Base-by-base conservation (phyloP, 2,113 vertebrate species). In the Nansenia antarctica region DNA sequence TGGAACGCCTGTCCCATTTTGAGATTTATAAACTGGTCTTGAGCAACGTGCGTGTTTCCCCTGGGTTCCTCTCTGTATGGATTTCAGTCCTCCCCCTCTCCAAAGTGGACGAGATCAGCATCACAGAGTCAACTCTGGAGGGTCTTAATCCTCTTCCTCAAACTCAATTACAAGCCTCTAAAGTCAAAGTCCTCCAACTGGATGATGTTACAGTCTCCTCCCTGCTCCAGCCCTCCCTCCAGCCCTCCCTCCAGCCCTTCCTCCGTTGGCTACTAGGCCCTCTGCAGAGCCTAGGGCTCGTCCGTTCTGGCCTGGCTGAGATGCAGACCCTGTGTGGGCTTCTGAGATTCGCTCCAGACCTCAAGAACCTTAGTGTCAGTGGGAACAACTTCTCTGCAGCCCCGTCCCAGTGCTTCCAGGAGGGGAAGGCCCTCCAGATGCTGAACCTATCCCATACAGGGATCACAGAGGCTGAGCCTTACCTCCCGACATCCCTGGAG, bases 281-380 rank as follows among this genome's bases (percentile, higher is more conserved):
- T 3, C 67, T 76, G 18, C n/a, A 45, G 30, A 62, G 32, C 27
- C 9, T 71, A 3, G 4, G 8, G 20, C 27, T 66, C 11, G 26
- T 60, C 7, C 5, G 9, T 31, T 65, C 53, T 26, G 61, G 24
- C 42, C 8, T 70, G 32, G 62, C 27, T 61, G 47, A 65, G 27
- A 32, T 55, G 12, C 57, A 49, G 57, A 1, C 45, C 37, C 55
- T 55, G 47, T 69, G 66, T 24, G 2, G 15, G 0, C 27, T n/a
- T 4, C 30, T 62, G 47, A 34, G 22, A 22, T 54, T 57, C 35
- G n/a, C 47, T 22, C 57, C 55, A 70, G n/a, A n/a, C n/a, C n/a
- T n/a, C n/a, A n/a, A n/a, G n/a, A n/a, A n/a, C n/a, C n/a, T n/a
- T 4, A 54, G 70, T 69, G 60, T 75, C 61, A 70, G 67, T 35